Evolutionary conservation across 1,140 invertebrate species (phyloP), one percentile per base, ranked within the genome.

Genomic region (Tetramorium alpestre): DNA sequence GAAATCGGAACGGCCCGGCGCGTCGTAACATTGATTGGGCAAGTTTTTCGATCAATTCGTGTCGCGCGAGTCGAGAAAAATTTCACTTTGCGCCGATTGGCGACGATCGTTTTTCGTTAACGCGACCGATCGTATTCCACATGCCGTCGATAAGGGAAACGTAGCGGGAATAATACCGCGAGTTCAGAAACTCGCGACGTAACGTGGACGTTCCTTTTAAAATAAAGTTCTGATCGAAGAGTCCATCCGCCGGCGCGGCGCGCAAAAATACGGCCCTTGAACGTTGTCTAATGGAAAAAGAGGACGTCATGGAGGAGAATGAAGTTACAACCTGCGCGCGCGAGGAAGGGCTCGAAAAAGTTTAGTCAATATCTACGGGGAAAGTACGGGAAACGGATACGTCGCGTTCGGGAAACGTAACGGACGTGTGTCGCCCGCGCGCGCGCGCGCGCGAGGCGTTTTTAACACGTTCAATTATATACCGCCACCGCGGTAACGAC

Each of bases 391-490:
- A n/a, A 58, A 28, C 22, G 65, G 54, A 73, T 73, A 58, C 18
- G 69, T 60, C 67, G 54, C 18, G 80, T 33, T 72, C 69, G 22
- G 22, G 41, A 44, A 73, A 33, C 22, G 54, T 82, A 82, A 82
- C 80, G 54, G 80, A 84, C 54, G 13, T 58, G 54, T 60, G 67
- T 47, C 54, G 67, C 38, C 67, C 47, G n/a, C n/a, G 28, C 33
- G 76, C 54, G 67, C 38, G 56, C 62, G n/a, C n/a, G 33, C 33
- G 76, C 76, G 44, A 47, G 22, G 16, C 28, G 80, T 84, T 84
- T 84, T 84, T 84, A 84, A 84, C 80, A 22, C 80, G 54, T 41
- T 82, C 67, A 60, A 82, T 82, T 82, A 82, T 82, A 73, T 25
- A 28, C 6, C 33, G 33, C 51, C 38, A 2, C 41, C 51, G 51